Evolutionary conservation across 2,797 vertebrate species (phyloP), one percentile per base, ranked within the genome.

Genomic region (Sebastes miniatus): DNA sequence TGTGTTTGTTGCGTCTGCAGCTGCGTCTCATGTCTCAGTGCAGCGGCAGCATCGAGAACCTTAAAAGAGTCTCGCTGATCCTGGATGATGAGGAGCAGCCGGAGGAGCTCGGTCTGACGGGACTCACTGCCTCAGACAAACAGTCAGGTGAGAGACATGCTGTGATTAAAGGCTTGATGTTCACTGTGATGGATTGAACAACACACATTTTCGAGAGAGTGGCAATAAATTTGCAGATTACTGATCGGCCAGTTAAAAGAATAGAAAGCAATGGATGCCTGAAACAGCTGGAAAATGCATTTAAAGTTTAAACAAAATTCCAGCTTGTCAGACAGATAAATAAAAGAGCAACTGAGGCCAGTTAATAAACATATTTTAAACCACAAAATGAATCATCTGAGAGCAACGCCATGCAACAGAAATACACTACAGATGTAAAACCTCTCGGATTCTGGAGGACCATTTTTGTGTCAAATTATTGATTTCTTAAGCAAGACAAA

Each of bases 1-100:
- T 20, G 20, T 56, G 20, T 64, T 32, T 80, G 31, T 80, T 52
- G 29, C 73, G 36, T 77, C 20, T 84, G 36, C 92, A 99, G 97
- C 91, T 94, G 70, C 95, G 93, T 66, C 93, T 97, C 52, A 95
- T 96, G 92, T 93, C 94, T 18, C 92, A 96, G 65, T 96, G 95
- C 88, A 95, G 95, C 9, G 90, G 94, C 83, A 96, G 93, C 78
- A 84, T 92, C 63, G 86, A 93, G 80, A 89, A 91, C 79, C 90
- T 96, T 8, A 96, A 95, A 62, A 93, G 91, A 31, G 82, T 90
- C 1, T 91, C 95, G 0, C 64, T 91, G 69, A 90, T 85, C 56
- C 76, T 95, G 91, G 95, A 95, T 0, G 93, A 95, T 7, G 94
- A 95, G 14, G 91, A 94, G 64, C 94, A 89, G 65, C 94, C 81